Percentiles rank a stretch among this genome's conserved stretches.
Conservation (phyloP, 1,140 invertebrate genomes). For the Tetramorium parvispinum region DNA sequence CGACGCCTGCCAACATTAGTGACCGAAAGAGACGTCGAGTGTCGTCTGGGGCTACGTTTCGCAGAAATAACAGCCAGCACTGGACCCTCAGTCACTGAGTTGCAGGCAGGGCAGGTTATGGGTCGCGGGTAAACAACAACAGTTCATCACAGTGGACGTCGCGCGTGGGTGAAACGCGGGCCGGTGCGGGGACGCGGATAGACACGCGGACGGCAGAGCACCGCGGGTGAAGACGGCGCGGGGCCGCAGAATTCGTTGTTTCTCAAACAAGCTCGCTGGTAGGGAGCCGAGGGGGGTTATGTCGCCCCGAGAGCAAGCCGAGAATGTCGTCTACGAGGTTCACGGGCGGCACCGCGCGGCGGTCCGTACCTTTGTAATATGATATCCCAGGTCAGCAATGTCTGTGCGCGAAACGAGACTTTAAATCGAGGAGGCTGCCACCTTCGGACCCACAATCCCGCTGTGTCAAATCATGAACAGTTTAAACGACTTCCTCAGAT, state of each 20-base stretch:
- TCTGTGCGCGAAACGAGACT: conserved; percentile 2
- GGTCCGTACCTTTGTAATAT: conserved; percentile 61
- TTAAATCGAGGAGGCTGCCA: conserved; percentile 46
- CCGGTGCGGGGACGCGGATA: background rate
- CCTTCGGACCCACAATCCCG: conserved; percentile 45
- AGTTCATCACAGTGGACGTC: conserved; percentile 42
- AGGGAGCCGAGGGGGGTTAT: conserved; percentile 16
- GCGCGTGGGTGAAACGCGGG: background rate
- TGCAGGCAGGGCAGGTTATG: conserved; percentile 65
- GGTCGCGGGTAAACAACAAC: conserved; percentile 64
- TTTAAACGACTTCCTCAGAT: conserved; percentile 60
- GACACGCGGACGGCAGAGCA: background rate
- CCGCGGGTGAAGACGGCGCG: background rate
- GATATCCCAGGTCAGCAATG: conserved; percentile 28
- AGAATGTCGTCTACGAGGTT: background rate
- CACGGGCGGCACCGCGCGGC: background rate
- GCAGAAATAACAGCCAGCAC: background rate
- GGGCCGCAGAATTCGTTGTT: background rate
- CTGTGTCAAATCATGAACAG: conserved; percentile 67
- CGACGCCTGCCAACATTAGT: background rate
- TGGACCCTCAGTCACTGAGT: background rate
- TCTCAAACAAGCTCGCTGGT: background rate
- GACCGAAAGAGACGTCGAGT: background rate
- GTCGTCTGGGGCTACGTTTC: background rate
- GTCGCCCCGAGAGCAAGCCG: background rate